phyloP scores from a whole-genome alignment of 2,797 vertebrate genomes.

The Characodon lateralis region DNA sequence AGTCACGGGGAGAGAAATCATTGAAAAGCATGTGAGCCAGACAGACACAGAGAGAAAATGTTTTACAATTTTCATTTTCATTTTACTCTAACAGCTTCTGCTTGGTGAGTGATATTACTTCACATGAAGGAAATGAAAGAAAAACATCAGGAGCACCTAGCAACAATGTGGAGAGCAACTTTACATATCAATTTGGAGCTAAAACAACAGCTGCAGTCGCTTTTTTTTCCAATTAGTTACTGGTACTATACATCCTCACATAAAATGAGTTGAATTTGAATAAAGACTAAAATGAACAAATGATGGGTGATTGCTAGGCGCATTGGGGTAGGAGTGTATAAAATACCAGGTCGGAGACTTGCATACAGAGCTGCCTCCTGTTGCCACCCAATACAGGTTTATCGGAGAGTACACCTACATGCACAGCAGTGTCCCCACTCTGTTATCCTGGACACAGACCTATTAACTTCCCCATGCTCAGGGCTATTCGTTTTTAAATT shows the following conservation, averaged over 20 bases:
- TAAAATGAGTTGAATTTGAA: background rate
- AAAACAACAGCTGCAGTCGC: background rate
- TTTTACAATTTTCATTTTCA: slow-evolving; percentile 25
- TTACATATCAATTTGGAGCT: background rate
- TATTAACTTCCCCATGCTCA: background rate
- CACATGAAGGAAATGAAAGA: slow-evolving; percentile 15
- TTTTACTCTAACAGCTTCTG: slow-evolving; percentile 12
- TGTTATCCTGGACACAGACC: slow-evolving; percentile 5
- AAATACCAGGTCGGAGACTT: background rate
- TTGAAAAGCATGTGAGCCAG: slow-evolving; percentile 2
- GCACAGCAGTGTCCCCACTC: slow-evolving; percentile 1
- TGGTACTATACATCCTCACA: background rate
- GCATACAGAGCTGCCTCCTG: background rate
- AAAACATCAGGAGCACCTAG: slow-evolving; percentile 9
- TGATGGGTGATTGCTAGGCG: background rate
- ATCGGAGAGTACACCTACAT: background rate
- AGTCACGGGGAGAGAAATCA: slow-evolving; percentile 14
- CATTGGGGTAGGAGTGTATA: background rate
- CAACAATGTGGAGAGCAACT: background rate
- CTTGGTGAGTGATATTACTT: slow-evolving; percentile 14
- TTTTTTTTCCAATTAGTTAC: slow-evolving; percentile 3
- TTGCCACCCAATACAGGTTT: too few species aligned
- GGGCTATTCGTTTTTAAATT: slow-evolving; percentile 5
- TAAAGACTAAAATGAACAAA: background rate
- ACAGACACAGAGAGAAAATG: slow-evolving; percentile 1